phyloP scores from a whole-genome alignment of 2,797 vertebrate genomes.

The Phoxinus dragarum region DNA sequence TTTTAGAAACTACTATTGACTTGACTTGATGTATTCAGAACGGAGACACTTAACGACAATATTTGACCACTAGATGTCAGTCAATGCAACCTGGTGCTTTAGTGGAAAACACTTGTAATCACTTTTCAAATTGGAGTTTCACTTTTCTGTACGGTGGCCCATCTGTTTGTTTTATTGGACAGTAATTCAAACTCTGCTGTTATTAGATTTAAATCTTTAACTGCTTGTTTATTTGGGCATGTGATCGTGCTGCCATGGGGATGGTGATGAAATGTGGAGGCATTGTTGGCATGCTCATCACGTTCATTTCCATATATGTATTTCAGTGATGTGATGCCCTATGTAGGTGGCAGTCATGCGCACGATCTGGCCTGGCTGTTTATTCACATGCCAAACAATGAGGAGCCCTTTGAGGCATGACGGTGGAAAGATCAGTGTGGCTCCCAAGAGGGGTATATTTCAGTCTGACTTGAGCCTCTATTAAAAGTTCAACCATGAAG shows the following conservation, averaged over 20 bases:
- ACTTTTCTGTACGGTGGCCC: not conserved
- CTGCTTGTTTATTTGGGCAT: conserved; percentile 7
- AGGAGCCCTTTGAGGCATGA: conserved; percentile 50
- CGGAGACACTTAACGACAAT: not conserved
- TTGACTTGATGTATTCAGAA: not conserved
- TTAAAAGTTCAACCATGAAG: conserved; percentile 37
- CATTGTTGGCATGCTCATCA: conserved; percentile 57
- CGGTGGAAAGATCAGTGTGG: not conserved
- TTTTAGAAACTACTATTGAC: not conserved
- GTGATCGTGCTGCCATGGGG: not conserved
- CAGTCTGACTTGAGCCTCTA: conserved; percentile 8
- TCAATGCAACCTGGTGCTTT: conserved; percentile 10
- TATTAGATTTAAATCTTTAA: not conserved
- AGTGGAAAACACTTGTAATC: not conserved
- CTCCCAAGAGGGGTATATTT: conserved; percentile 27
- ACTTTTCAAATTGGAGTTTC: not conserved
- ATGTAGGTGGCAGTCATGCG: conserved; percentile 50
- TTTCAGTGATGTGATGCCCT: conserved; percentile 57
- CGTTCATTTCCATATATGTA: conserved; percentile 61
- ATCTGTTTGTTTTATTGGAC: conserved; percentile 1
- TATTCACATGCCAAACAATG: conserved; percentile 56
- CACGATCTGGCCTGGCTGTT: conserved; percentile 56
- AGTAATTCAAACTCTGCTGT: not conserved
- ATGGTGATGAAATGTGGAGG: conserved; percentile 50
- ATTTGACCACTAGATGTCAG: conserved; percentile 57